Conservation (phyloP, 2,797 vertebrate species). For the Neosilurus mollespiculum region DNA sequence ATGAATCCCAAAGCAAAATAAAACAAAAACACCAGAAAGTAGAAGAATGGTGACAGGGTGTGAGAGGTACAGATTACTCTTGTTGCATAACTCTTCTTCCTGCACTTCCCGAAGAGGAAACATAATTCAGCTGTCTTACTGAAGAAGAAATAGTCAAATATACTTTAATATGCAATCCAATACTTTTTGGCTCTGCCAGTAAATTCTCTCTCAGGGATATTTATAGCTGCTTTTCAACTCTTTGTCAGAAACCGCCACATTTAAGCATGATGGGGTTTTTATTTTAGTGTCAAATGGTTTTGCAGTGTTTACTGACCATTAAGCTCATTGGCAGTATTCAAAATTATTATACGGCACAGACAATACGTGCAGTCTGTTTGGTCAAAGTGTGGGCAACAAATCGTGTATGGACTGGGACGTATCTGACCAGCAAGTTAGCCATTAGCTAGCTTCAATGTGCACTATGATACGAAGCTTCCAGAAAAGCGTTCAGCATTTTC, state of each 20-base stretch:
- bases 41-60: neutral
- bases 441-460: no score
- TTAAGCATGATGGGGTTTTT: neutral
- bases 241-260: neutral
- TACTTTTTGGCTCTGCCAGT: neutral
- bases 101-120: neutral
- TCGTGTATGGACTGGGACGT: no score
- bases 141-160: neutral
- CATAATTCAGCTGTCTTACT: neutral
- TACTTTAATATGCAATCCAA: neutral
- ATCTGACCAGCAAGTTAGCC: no score
- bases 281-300: neutral
- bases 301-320: neutral
- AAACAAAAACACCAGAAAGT: neutral
- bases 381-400: no score
- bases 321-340: neutral
- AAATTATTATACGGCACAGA: neutral
- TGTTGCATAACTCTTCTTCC: neutral
- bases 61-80: neutral
- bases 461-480: no score
- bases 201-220: neutral
- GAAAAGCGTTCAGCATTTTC: no score
- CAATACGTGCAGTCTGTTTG: no score
- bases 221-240: constrained; percentile 5
- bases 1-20: neutral